A percentile compares a stretch with the other conserved stretches of the same genome.
phyloP scores from a whole-genome alignment of 2,888 invertebrate species.

The Dryobotodes eremita region DNA sequence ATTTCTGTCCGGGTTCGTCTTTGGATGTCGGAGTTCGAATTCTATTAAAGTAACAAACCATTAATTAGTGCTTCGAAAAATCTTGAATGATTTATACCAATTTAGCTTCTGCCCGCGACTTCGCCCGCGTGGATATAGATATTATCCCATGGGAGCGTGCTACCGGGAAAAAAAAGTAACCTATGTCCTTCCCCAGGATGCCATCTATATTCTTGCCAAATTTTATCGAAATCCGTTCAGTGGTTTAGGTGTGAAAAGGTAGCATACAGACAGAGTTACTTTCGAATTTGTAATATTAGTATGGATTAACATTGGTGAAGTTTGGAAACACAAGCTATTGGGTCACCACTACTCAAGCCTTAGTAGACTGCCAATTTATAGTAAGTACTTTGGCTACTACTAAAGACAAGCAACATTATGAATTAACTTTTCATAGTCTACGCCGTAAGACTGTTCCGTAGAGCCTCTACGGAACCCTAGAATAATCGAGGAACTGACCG shows the following conservation, averaged over 20 bases:
- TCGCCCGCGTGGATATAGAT: too few species aligned
- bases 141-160: too few species aligned
- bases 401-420: neutral
- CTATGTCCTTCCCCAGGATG: too few species aligned
- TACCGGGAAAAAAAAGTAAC: too few species aligned
- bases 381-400: neutral
- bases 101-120: too few species aligned
- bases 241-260: too few species aligned
- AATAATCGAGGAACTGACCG: neutral
- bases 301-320: neutral
- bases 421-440: neutral
- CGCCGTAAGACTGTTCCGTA: neutral
- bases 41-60: neutral
- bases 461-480: neutral
- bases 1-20: neutral
- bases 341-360: neutral
- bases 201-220: too few species aligned
- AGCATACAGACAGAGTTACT: too few species aligned
- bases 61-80: neutral
- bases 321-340: neutral
- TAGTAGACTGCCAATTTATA: neutral
- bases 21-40: neutral
- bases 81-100: neutral
- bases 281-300: too few species aligned
- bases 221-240: too few species aligned